phyloP scores from a whole-genome alignment of 2,113 vertebrate genomes.

The Xiphias gladius region DNA sequence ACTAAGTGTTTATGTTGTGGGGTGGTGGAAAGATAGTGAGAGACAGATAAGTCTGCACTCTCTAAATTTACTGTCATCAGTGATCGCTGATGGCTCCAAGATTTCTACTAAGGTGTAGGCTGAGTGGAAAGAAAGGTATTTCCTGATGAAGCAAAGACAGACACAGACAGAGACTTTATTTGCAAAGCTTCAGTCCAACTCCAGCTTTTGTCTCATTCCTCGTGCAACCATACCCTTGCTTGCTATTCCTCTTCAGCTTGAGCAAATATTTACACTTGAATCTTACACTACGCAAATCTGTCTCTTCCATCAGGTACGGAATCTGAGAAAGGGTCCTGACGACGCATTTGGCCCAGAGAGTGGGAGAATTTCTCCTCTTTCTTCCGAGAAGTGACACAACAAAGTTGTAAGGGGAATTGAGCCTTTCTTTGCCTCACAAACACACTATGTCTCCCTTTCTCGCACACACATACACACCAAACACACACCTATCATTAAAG shows the following conservation, averaged over 20 bases:
- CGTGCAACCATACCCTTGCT: constrained; percentile 65
- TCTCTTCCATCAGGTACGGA: constrained; percentile 68
- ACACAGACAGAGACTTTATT: constrained; percentile 67
- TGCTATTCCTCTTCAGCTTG: constrained; percentile 74
- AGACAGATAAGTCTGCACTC: constrained; percentile 54
- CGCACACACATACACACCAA: constrained; percentile 34
- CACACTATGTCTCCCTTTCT: constrained; percentile 17
- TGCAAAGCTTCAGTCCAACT: constrained; percentile 65
- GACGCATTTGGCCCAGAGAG: constrained; percentile 65
- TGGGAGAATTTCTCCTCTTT: constrained; percentile 44
- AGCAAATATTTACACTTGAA: constrained; percentile 82
- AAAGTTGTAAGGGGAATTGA: constrained; percentile 68
- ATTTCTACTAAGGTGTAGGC: constrained; percentile 55
- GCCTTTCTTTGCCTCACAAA: constrained; percentile 45
- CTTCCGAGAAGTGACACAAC: constrained; percentile 68
- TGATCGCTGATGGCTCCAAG: constrained; percentile 40
- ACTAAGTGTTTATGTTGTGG: constrained; percentile 57
- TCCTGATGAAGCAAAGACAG: constrained; percentile 56
- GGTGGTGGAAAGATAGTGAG: constrained; percentile 47
- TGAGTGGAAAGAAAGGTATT: constrained; percentile 41
- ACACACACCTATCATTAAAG: constrained; percentile 77
- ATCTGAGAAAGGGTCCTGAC: constrained; percentile 68
- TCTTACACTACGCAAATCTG: constrained; percentile 72
- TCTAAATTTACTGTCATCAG: constrained; percentile 51
- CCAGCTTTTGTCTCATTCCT: constrained; percentile 67